These are phyloP conservation scores for Diadophis punctatus DNA, from an alignment of 2,113 vertebrate species.

Conservation along the genomic window DNA sequence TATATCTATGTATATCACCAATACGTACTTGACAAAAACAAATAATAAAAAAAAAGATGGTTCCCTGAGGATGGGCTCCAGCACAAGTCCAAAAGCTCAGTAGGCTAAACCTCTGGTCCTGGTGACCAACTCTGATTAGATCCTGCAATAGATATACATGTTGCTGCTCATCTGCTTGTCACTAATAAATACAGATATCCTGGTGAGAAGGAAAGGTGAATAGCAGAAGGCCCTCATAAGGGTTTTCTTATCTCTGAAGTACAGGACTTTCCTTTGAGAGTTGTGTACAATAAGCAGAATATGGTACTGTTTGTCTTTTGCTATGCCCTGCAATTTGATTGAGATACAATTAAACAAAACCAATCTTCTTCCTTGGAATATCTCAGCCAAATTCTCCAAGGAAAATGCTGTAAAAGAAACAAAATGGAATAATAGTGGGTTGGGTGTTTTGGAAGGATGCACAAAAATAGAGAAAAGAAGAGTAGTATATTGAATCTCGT, in stretches of 20 bases:
- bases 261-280: background rate
- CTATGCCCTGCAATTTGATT: background rate
- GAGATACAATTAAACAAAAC: background rate
- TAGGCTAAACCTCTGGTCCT: background rate
- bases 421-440: background rate
- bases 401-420: background rate
- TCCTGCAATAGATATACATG: background rate
- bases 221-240: background rate
- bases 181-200: background rate
- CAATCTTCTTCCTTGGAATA: background rate
- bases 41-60: too few species aligned
- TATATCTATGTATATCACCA: too few species aligned
- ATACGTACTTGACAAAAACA: too few species aligned
- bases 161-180: background rate
- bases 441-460: background rate
- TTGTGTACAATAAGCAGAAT: background rate
- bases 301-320: background rate
- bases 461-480: conserved; percentile 18
- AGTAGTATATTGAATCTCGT: background rate
- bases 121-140: background rate
- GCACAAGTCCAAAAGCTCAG: too few species aligned
- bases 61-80: background rate
- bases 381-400: background rate
- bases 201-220: background rate
- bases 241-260: background rate